Base-by-base conservation (phyloP, 2,888 invertebrate genomes). In the Ophion obscuratus region DNA sequence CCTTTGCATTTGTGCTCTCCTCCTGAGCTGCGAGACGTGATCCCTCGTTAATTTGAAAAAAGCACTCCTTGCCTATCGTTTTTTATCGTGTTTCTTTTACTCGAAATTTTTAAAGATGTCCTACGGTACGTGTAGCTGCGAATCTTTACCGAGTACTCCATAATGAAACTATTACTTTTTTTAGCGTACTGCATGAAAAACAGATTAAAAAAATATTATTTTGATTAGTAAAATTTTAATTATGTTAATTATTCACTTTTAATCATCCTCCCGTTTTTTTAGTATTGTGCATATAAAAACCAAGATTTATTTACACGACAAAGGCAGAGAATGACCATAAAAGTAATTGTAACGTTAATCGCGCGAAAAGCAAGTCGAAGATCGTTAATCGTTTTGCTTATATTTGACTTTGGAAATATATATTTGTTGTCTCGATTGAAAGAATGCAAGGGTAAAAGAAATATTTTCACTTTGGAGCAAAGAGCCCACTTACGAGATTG, bases 1-100 rank as follows among this genome's bases (percentile, higher is more conserved):
- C 14, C 14, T 47, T 47, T 47, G 47, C 2, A 78, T 68, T 20
- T 59, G 27, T 24, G 59, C 24, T 14, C 27, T 27, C 24, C 10
- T 59, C 14, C 24, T 47, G 44, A 53, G 53, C 44, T n/a, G n/a
- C 57, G 36, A 53, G 71, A 53, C 53, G 11, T 4, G 53, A 71
- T 71, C 71, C 31, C 71, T 71, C 71, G 57, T 53, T 71, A 20
- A 57, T 71, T 59, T 9, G 31, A 53, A 53, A 53, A 36, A 70
- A 70, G 14, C 9, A 57, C 64, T 17, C 14, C 11, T 9, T 57
- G 57, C 27, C 7, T 4, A 9, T 9, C 36, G 31, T 57, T 27
- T 17, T 0, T 53, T 57, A 53, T 53, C 53, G 2, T 53, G 53
- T 53, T 53, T 53, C 53, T 53, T 53, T 14, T 53, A 53, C 17